Evolutionary conservation across 2,797 vertebrate genomes (phyloP), one percentile per base, ranked within the genome.

Genomic region (Serranus cabrilla): DNA sequence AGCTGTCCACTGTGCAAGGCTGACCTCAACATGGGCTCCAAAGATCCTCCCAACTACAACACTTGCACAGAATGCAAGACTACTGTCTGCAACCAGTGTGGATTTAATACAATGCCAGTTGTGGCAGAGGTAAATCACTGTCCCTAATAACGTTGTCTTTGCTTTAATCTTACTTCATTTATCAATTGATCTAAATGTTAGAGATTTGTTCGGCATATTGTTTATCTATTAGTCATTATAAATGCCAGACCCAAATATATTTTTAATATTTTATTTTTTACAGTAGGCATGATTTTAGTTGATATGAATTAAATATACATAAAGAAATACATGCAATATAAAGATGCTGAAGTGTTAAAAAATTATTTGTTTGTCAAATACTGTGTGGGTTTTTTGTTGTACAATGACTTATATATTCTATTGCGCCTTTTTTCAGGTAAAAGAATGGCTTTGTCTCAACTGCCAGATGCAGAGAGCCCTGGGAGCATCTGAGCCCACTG

Each of bases 391-490:
- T 23, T 61, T 0, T 49, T 59, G 54, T 23, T 50, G 7, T 37
- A 18, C 0, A 56, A 2, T 52, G 5, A 55, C 52, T 4, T 27
- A 11, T 63, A 65, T 1, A 23, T 67, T 49, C 16, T 7, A 25
- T 65, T 73, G 0, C 10, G 13, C 16, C 76, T 75, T 58, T 20
- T 87, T 81, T 64, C 89, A 99, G 97, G 90, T 96, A 73, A 95
- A 94, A 39, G 96, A 99, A 89, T 99, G 98, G 98, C 96, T 99
- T 72, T 99, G 97, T 93, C 96, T 99, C 74, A 99, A 96, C 89
- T 99, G 98, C 84, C 98, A 99, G 92, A 96, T 97, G 95, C 96
- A 97, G 65, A 96, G 96, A 94, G 96, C 97, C 0, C 86, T 97
- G 40, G 94, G 73, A 70, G 93, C 64, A 63, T 93, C 95, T 70